Conservation (phyloP, 1,140 invertebrate species). For the Lordiphosa collinella region DNA sequence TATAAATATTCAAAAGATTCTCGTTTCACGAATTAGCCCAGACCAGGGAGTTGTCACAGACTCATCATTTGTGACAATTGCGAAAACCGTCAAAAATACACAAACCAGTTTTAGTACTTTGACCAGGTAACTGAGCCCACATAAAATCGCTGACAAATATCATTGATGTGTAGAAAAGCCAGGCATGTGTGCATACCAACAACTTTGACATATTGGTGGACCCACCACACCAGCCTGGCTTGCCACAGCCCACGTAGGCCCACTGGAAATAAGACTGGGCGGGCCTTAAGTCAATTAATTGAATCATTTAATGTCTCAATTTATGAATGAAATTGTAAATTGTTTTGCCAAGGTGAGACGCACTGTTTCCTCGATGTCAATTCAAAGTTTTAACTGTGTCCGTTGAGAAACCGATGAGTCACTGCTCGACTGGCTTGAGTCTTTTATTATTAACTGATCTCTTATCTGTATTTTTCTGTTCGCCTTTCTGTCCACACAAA, state of each 20-base stretch:
- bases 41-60: neutral
- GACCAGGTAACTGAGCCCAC: slow-evolving; percentile 8
- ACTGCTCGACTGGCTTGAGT: no score
- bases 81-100: neutral
- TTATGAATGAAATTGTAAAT: no score
- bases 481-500: no score
- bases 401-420: no score
- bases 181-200: neutral
- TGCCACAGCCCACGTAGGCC: neutral
- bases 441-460: no score
- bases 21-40: no score
- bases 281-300: no score
- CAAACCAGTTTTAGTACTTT: slow-evolving; percentile 9
- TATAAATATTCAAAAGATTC: neutral
- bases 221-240: neutral
- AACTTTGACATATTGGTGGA: slow-evolving; percentile 1
- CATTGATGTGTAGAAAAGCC: slow-evolving; percentile 11
- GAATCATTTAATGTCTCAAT: no score
- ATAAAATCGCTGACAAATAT: slow-evolving; percentile 11
- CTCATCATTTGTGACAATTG: slow-evolving; percentile 2
- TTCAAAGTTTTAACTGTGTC: no score
- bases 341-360: no score
- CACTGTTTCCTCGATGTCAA: no score
- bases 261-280: neutral
- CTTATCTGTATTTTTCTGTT: no score